Percentiles rank a stretch among this genome's conserved stretches.
These are phyloP conservation scores for Genyomyrus donnyi DNA, from an alignment of 2,113 vertebrate genomes.

Conservation along the genomic window DNA sequence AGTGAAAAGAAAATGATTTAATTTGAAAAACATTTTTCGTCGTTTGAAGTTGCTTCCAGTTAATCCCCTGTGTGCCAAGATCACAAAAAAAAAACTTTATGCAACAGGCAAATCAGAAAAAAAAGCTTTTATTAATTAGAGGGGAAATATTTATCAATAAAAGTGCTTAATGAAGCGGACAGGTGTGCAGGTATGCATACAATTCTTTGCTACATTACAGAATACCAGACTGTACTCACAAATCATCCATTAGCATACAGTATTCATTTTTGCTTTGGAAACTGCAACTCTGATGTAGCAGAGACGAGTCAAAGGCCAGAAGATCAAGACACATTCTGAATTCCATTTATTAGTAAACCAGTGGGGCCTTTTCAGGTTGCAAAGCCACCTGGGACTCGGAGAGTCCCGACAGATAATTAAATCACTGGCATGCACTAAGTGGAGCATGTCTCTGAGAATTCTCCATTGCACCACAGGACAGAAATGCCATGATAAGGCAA, in stretches of 20 bases:
- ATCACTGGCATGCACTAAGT: background rate
- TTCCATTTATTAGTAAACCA: conserved; percentile 1
- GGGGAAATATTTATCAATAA: background rate
- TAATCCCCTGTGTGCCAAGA: background rate
- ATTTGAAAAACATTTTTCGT: background rate
- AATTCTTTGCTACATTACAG: background rate
- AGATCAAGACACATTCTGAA: background rate
- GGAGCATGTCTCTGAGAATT: background rate
- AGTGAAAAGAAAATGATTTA: background rate
- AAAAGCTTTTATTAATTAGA: conserved; percentile 3
- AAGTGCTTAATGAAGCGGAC: background rate
- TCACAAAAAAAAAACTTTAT: background rate
- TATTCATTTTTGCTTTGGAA: background rate
- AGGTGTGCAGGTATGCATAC: background rate
- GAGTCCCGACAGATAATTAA: conserved; percentile 3
- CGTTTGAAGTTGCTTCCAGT: background rate
- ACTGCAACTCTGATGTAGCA: background rate
- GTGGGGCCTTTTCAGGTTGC: background rate
- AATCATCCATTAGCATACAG: background rate
- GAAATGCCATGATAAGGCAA: background rate
- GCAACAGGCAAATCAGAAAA: conserved; percentile 5
- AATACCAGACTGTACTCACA: background rate
- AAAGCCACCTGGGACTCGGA: background rate
- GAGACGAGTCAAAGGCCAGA: background rate
- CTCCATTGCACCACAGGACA: background rate